Base-by-base conservation (phyloP, 2,888 invertebrate genomes). In the Tachina lurida region DNA sequence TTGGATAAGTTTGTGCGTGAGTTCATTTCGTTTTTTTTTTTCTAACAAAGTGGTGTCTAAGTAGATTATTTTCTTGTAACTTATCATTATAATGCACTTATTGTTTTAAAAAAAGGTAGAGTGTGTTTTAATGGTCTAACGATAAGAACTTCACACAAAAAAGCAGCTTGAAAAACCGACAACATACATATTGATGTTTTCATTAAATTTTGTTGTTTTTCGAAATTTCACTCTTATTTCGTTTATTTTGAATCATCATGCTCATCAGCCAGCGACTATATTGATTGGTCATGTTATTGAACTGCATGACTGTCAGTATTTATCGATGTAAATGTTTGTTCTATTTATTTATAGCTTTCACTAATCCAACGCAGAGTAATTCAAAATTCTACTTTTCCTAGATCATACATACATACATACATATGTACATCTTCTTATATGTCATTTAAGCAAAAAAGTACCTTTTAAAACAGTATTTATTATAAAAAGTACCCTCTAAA, bases 81-180 rank as follows among this genome's bases (percentile, higher is more conserved):
- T 71, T 83, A 78, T 79, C 78, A 86, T 63, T 22, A n/a, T 13
- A 62, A 4, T 54, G 62, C 85, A 83, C 74, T 83, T 79, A 79
- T 83, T 71, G 76, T 60, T 45, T 65, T 75, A 17, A 1, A 19
- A 62, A 58, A 68, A 80, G 65, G 70, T 71, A 73, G 43, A 43
- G 7, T 75, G 45, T 67, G 31, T 12, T 63, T 76, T 63, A 86
- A 83, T 75, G 70, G 63, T 12, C 47, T 22, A 49, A 56, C 41
- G 83, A 83, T 83, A 86, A 86, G 79, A 86, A 83, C 75, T 67
- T 83, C 79, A 74, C 77, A 68, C 73, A 31, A 77, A 80, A 76
- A 67, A 5, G 7, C 49, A 41, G 17, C 41, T 56, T 31, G 19
- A 63, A 41, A 10, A 65, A 10, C 31, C 19, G 2, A 22, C 43